phyloP scores from a whole-genome alignment of 2,797 vertebrate species.

The Sardinella longiceps region DNA sequence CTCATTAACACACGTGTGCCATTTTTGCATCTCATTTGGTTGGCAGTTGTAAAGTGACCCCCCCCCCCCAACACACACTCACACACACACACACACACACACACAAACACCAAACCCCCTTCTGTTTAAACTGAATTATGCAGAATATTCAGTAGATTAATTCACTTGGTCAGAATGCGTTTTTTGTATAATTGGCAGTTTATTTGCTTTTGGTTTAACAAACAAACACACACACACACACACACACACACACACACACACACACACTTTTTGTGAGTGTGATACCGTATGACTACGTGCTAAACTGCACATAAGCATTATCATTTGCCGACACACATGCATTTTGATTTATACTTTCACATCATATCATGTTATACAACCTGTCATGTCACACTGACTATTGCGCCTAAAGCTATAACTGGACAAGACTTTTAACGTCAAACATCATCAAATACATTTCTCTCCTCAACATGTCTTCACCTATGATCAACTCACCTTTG shows the following conservation, averaged over 20 bases:
- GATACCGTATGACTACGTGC: no score
- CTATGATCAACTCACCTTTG: not conserved
- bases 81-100: constrained; percentile 15
- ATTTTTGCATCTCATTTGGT: not conserved
- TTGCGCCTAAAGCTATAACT: not conserved
- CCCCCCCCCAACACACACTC: not conserved
- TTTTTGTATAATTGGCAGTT: not conserved
- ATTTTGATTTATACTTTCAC: not conserved
- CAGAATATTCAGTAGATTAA: not conserved
- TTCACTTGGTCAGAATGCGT: not conserved
- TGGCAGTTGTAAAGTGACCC: not conserved
- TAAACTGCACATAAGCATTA: no score
- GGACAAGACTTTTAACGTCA: not conserved
- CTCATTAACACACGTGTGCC: not conserved
- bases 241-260: no score
- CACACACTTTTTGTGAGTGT: no score
- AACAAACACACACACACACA: not conserved
- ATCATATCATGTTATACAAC: not conserved
- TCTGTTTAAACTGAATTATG: not conserved
- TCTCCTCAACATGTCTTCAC: not conserved
- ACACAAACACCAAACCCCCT: not conserved
- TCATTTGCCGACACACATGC: not conserved
- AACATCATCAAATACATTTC: not conserved
- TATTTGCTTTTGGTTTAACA: not conserved
- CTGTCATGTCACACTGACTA: not conserved